These are phyloP conservation scores for Leptobrachium leishanense DNA, from an alignment of 2,113 vertebrate species.

Conservation along the genomic window DNA sequence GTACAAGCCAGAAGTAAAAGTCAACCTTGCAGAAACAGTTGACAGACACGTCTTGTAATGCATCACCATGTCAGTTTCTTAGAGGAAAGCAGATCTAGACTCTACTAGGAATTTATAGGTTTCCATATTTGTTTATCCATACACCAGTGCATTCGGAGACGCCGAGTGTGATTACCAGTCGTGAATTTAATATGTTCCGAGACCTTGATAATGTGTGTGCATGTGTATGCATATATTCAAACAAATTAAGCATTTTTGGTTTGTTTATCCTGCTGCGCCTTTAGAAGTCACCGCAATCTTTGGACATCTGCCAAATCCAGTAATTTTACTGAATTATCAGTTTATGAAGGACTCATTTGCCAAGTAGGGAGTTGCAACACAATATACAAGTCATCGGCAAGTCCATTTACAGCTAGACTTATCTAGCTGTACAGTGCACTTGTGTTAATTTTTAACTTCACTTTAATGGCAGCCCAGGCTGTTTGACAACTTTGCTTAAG, in stretches of 20 bases:
- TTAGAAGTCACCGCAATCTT: not conserved
- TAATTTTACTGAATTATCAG: not conserved
- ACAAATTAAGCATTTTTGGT: no score
- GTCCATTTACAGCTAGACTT: constrained; percentile 12
- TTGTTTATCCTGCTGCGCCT: no score
- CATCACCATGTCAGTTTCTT: not conserved
- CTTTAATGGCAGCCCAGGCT: constrained; percentile 14
- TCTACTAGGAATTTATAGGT: no score
- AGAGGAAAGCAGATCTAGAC: no score
- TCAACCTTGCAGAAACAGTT: not conserved
- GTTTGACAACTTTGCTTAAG: constrained; percentile 30
- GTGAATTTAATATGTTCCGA: no score
- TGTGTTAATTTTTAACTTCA: constrained; percentile 38
- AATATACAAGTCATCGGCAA: not conserved
- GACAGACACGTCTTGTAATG: not conserved
- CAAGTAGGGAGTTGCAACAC: not conserved
- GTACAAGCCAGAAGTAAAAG: not conserved
- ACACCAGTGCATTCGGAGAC: no score
- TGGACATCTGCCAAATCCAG: not conserved
- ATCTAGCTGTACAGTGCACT: not conserved
- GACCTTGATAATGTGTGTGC: no score
- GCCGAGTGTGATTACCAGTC: no score
- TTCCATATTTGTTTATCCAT: no score
- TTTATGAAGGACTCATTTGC: not conserved
- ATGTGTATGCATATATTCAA: no score